Conservation (phyloP, 2,797 vertebrate genomes). For the Sebastes nivosus region DNA sequence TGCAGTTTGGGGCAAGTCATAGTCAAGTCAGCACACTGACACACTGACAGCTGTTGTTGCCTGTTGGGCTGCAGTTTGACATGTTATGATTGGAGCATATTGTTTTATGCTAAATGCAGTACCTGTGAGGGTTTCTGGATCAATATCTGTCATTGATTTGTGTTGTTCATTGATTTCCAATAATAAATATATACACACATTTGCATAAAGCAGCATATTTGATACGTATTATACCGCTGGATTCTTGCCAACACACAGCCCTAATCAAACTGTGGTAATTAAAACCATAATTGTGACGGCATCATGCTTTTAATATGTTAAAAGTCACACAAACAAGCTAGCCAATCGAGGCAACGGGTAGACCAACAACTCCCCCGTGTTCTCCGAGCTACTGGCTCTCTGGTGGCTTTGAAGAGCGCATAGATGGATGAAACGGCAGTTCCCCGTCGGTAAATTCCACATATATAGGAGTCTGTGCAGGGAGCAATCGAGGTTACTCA, state of each 20-base stretch:
- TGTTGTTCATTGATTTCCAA: accelerated
- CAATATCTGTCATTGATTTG: too few species aligned
- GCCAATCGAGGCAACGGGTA: too few species aligned
- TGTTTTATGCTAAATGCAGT: too few species aligned
- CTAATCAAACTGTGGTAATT: not conserved
- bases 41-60: too few species aligned
- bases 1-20: too few species aligned
- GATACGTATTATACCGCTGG: not conserved
- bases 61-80: too few species aligned
- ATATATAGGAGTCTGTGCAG: conserved; percentile 25
- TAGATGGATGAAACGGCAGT: conserved; percentile 45
- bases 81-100: too few species aligned
- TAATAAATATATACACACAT: too few species aligned
- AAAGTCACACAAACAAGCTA: conserved; percentile 37
- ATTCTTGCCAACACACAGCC: not conserved
- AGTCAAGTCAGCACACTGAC: too few species aligned
- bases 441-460: conserved; percentile 51
- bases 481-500: conserved; percentile 39
- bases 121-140: too few species aligned
- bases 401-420: conserved; percentile 66
- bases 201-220: too few species aligned
- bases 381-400: not conserved
- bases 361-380: too few species aligned
- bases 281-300: not conserved
- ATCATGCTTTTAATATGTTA: conserved; percentile 1